Evolutionary conservation across 2,113 vertebrate genomes (phyloP).

Genomic region (Melanotaenia duboulayi): DNA sequence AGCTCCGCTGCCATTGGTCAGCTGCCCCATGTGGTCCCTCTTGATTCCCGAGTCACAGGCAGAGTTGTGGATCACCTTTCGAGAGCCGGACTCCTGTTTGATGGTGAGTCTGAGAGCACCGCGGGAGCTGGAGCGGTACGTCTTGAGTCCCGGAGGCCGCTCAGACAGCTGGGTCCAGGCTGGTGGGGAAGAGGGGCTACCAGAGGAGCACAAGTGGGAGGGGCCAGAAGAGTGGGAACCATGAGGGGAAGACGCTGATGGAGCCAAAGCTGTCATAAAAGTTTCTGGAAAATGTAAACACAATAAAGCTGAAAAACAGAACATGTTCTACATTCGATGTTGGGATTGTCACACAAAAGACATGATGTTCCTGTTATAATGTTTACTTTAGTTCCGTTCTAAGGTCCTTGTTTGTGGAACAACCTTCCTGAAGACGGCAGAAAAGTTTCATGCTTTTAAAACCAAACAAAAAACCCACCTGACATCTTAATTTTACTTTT

Average conservation of each 20-base stretch:
- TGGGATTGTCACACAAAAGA: too few species aligned
- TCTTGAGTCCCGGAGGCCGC: conserved; percentile 83
- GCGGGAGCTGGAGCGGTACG: conserved; percentile 83
- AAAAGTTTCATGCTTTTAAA: too few species aligned
- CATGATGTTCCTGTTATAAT: too few species aligned
- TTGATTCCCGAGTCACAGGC: conserved; percentile 73
- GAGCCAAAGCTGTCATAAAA: conserved; percentile 69
- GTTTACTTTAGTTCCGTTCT: too few species aligned
- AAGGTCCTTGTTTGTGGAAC: too few species aligned
- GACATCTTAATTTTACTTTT: too few species aligned
- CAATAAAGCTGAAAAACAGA: neutral
- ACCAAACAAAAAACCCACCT: too few species aligned
- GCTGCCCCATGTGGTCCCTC: conserved; percentile 72
- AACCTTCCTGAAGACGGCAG: too few species aligned
- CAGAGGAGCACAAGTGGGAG: conserved; percentile 26
- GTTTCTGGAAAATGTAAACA: conserved; percentile 72
- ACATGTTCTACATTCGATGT: too few species aligned
- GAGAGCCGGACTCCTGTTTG: conserved; percentile 84
- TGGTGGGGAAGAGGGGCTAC: conserved; percentile 74
- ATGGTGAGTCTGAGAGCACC: conserved; percentile 85
- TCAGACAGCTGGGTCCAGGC: conserved; percentile 79
- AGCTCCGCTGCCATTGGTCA: conserved; percentile 72
- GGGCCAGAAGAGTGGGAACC: conserved; percentile 26
- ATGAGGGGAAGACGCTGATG: conserved; percentile 61
- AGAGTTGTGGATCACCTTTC: conserved; percentile 83